Base-by-base conservation (phyloP, 2,888 invertebrate genomes). In the Cryptocheilus praepositus region DNA sequence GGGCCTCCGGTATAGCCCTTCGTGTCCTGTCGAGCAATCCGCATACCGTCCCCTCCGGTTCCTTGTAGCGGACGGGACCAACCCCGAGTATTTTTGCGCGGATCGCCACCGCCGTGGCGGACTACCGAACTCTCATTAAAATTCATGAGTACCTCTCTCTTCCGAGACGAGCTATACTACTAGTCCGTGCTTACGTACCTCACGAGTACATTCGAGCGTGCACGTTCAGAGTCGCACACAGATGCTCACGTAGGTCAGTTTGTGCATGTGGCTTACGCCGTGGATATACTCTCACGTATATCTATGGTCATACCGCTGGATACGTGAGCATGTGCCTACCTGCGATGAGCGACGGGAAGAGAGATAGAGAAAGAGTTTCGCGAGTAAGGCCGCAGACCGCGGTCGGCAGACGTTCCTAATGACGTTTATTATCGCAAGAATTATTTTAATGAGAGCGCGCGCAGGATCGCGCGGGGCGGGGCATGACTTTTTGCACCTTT, bases 111-210 rank as follows among this genome's bases (percentile, higher is more conserved):
- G 49, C 58, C 64, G 70, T 71, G 71, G 73, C 60, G 66, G 72
- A 76, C 80, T 77, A 76, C 76, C 76, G 74, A 80, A 77, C 78
- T 74, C 61, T 67, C 81, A 76, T 81, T 80, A 79, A 81, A 79
- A 81, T 81, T 82, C 80, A 79, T 76, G 77, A 81, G 74, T 60
- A 58, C 65, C 64, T 71, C 62, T 71, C 65, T 62, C 65, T 49
- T 46, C 19, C 25, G 28, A 64, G 72, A 73, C 71, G 71, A 55
- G 56, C 57, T 51, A 57, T 55, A 36, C 36, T 25, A 55, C 25
- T 55, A 55, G 55, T n/a, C 21, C 49, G n/a, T 21, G 15, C 28
- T 18, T 28, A 53, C 46, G 21, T 25, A n/a, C 18, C 36, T 19
- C 16, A 49, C 49, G 49, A n/a, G 13, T 8, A 13, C 49, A n/a